Conservation (phyloP, 2,888 invertebrate genomes). For the Argyresthia goedartella region DNA sequence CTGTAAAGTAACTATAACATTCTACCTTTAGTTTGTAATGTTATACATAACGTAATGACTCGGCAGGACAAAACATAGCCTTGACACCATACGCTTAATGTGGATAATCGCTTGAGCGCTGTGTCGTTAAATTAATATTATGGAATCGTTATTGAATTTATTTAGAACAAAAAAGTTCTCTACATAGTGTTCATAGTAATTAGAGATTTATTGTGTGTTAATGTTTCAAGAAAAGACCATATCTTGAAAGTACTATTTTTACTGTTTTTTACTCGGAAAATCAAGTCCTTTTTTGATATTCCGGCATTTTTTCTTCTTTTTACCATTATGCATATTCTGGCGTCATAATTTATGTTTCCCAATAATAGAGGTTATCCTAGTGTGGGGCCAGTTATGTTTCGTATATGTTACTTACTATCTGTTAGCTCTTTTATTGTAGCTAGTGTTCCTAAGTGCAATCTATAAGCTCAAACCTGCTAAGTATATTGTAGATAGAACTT, state of each 20-base stretch:
- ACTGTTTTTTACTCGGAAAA: not conserved
- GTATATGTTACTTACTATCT: not conserved
- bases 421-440: not conserved
- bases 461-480: constrained; percentile 14
- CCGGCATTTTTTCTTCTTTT: not conserved
- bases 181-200: constrained; percentile 13
- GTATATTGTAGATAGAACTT: constrained; percentile 11
- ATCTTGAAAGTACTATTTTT: not conserved
- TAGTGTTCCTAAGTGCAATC: constrained; percentile 6
- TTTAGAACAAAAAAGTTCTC: constrained; percentile 9
- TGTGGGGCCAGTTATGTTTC: too few species aligned
- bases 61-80: too few species aligned
- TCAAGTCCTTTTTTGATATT: not conserved
- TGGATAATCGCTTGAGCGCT: too few species aligned
- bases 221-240: constrained; percentile 2
- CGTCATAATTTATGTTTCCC: not conserved
- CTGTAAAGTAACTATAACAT: too few species aligned
- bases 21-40: too few species aligned
- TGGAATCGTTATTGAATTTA: constrained; percentile 1
- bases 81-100: too few species aligned
- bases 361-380: not conserved
- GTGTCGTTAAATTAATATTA: not conserved
- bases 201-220: constrained; percentile 5
- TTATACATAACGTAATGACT: too few species aligned
- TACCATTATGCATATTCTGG: not conserved